A percentile compares a stretch with the other conserved stretches of the same genome.
These are phyloP conservation scores for Atopsyche davidsoni DNA, from an alignment of 1,140 invertebrate genomes.

Conservation along the genomic window DNA sequence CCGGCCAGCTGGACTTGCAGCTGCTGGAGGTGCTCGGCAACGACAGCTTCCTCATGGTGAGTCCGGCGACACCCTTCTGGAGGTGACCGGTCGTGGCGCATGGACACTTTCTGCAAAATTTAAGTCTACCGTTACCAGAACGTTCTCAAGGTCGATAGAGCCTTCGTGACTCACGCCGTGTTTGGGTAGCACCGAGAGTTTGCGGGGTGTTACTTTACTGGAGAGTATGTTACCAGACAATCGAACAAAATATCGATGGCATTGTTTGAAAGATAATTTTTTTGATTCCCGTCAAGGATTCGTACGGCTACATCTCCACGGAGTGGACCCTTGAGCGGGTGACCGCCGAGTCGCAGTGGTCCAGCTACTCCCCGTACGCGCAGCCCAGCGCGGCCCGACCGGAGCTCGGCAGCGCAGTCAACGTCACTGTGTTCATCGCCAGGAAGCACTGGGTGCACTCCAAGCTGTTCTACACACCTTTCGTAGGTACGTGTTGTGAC, in stretches of 20 bases:
- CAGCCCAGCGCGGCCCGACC: neutral
- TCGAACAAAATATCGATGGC: too few relatives aligned
- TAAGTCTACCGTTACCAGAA: too few relatives aligned
- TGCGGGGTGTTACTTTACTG: too few relatives aligned
- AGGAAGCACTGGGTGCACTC: conserved; percentile 8
- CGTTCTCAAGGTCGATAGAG: too few relatives aligned
- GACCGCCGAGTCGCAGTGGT: neutral
- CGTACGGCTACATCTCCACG: neutral
- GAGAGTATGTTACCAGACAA: too few relatives aligned
- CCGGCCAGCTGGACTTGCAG: neutral
- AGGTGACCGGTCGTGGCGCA: too few relatives aligned
- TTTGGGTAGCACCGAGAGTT: too few relatives aligned
- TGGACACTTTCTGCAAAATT: too few relatives aligned
- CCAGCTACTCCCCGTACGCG: conserved; percentile 9
- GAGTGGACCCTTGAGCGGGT: conserved; percentile 16
- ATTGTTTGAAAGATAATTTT: too few relatives aligned
- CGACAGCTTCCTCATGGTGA: neutral
- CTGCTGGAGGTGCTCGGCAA: neutral
- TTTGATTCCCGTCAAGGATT: too few relatives aligned
- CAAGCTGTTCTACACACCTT: conserved; percentile 16
- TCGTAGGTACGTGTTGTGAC: too few relatives aligned
- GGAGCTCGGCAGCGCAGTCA: conserved; percentile 8
- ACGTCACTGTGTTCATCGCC: conserved; percentile 7
- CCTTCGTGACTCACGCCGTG: too few relatives aligned
- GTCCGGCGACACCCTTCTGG: neutral